Evolutionary conservation across 2,888 invertebrate genomes (phyloP), one percentile per base, ranked within the genome.

Genomic region (Temnothorax rugatulus): DNA sequence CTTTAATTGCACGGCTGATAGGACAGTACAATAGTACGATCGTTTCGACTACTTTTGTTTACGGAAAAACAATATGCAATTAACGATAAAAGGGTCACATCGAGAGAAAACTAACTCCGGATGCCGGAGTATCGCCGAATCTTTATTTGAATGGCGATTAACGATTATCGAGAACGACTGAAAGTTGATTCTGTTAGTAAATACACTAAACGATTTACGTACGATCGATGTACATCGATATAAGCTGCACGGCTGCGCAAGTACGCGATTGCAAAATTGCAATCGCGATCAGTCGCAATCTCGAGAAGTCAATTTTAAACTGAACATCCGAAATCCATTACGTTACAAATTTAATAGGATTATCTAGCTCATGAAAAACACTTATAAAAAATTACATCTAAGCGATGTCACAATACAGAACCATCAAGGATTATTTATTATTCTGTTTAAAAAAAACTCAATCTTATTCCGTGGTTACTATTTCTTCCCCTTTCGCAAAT

Each of bases 1-100:
- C 90, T 90, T 89, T 89, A 89, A 89, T 88, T 90, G 85, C 79
- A 59, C 54, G 38, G 71, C 47, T 59, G 79, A 81, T 81, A 81
- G 57, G 4, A 73, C 73, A 54, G 57, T 41, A 50, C 38, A 52
- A 54, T 52, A 50, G 61, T 44, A 25, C 8, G 41, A 38, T 25
- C 52, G 18, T 59, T 61, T 75, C 21, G 41, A 41, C 47, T 61
- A 76, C 29, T 79, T 82, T 77, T 21, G 52, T 64, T 82, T 76
- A 76, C 54, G 52, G 77, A 52, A 79, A 71, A 82, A 76, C 82
- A 76, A 74, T 76, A 52, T 44, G 79, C 82, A 76, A 41, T 63
- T 75, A 82, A 82, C 54, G 79, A 47, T 76, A 74, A 74, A 82
- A 79, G 44, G 52, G 41, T 13, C 5, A 47, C 29, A 52, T 79